phyloP scores from a whole-genome alignment of 2,113 vertebrate species.

The Calidris pygmaea region DNA sequence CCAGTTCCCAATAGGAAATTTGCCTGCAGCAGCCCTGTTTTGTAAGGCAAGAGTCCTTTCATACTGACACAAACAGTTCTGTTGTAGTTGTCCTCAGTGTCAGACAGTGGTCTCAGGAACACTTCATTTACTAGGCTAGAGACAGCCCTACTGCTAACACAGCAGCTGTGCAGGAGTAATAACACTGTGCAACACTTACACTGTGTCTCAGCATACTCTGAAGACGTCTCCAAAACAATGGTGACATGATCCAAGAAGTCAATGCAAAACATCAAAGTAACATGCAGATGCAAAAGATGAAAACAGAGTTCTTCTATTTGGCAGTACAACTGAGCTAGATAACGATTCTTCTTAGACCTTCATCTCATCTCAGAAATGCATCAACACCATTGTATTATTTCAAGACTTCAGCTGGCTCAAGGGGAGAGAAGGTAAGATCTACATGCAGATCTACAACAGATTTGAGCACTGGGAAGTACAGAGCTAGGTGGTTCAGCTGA shows the following conservation, averaged over 20 bases:
- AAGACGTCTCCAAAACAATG: background rate
- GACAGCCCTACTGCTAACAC: background rate
- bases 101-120: background rate
- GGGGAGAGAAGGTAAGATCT: background rate
- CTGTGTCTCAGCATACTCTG: background rate
- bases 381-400: accelerated
- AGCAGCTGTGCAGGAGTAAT: background rate
- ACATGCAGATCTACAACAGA: background rate
- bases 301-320: background rate
- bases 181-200: background rate
- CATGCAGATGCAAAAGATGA: background rate
- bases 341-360: background rate
- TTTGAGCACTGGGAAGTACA: background rate
- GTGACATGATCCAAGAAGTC: background rate
- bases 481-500: background rate
- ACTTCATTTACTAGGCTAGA: background rate
- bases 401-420: background rate
- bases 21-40: background rate
- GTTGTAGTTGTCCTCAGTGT: background rate
- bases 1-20: background rate
- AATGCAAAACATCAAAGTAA: background rate
- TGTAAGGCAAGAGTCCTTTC: background rate
- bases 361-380: background rate
- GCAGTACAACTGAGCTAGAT: background rate
- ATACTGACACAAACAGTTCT: background rate